Percentiles rank a stretch among this genome's conserved stretches.
Evolutionary conservation across 2,888 invertebrate genomes (phyloP).

Genomic region (Tenthredo notha): DNA sequence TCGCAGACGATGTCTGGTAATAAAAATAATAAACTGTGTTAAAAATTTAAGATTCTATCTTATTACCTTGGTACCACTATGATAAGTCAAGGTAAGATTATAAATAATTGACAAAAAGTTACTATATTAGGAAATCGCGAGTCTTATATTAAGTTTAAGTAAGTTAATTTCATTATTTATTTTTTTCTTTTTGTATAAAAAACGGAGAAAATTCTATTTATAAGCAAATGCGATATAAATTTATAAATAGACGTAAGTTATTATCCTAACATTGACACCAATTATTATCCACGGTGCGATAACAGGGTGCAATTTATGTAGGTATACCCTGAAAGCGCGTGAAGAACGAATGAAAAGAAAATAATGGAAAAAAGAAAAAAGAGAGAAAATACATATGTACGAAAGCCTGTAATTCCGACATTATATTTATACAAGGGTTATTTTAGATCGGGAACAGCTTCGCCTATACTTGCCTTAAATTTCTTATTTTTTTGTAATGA

Average conservation of each 20-base stretch:
- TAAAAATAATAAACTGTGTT: background rate
- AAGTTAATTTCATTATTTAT: background rate
- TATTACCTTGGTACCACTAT: background rate
- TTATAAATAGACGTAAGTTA: background rate
- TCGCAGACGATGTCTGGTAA: background rate
- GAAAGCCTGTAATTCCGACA: background rate
- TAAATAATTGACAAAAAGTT: background rate
- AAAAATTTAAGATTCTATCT: background rate
- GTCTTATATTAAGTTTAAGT: background rate
- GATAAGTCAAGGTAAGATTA: background rate
- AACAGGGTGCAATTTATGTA: background rate
- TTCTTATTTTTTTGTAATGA: background rate
- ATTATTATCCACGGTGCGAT: background rate
- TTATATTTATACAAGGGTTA: background rate
- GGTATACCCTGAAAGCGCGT: background rate
- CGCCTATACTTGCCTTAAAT: background rate
- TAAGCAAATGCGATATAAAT: background rate
- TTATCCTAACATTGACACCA: constrained; percentile 2
- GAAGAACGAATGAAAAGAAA: background rate
- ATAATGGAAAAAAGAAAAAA: background rate
- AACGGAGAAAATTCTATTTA: background rate
- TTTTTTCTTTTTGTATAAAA: background rate
- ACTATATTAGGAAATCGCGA: background rate
- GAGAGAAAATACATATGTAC: background rate
- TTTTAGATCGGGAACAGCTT: background rate